Evolutionary conservation across 2,113 vertebrate species (phyloP), one percentile per base, ranked within the genome.

Genomic region (Jacana jacana): DNA sequence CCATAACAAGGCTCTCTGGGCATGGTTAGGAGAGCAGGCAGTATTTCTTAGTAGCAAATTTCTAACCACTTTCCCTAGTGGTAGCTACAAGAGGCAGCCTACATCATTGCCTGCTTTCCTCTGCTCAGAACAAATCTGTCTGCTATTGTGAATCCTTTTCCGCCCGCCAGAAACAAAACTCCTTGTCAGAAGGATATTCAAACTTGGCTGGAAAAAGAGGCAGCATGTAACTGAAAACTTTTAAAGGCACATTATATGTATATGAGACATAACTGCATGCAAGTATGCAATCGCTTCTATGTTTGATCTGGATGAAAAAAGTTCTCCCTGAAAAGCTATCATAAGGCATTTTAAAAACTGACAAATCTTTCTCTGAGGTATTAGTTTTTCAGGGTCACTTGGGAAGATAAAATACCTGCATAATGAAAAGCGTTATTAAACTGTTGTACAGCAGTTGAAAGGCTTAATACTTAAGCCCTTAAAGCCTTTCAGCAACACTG

Each of bases 21-120:
- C 80, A 55, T 0, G 19, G 88, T 61, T 83, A 81, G 89, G 81
- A 86, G 63, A 87, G 81, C 57, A 85, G 72, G 66, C 85, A 87
- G 92, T 64, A 92, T 81, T 95, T 91, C 89, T 91, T 68, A 77
- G 89, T 25, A 91, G 86, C 88, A 92, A 72, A 95, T 94, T 89
- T 78, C 97, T 89, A 88, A 81, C 80, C 39, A n/a, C 81, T 80
- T 95, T 96, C 88, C 84, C 80, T 66, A 61, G 90, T 72, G 70
- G 75, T 10, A 97, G 76, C 58, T 77, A 22, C 30, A 63, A 80
- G 69, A 94, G 52, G n/a, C 63, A 86, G 60, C 64, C 69, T 93
- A 66, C 58, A 87, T 40, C 83, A 91, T 19, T 46, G 52, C 42
- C 83, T 92, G 52, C 73, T 48, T 89, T 95, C 57, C 79, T 82